Percentiles rank a stretch among this genome's conserved stretches.
phyloP scores from a whole-genome alignment of 2,888 invertebrate species.

The Tortricodes alternella region DNA sequence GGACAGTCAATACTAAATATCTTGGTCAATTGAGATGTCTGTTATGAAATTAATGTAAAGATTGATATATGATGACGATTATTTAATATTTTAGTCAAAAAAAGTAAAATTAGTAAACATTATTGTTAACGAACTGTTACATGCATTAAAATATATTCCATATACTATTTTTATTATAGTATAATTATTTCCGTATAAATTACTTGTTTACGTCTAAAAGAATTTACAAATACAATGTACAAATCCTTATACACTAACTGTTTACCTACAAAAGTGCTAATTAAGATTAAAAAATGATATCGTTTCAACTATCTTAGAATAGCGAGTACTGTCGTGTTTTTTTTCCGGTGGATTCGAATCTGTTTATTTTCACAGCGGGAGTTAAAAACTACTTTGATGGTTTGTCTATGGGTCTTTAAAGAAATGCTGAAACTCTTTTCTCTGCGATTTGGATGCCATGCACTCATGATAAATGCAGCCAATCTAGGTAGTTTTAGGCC shows the following conservation, averaged over 20 bases:
- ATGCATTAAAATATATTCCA: constrained; percentile 13
- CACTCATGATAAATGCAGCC: no score
- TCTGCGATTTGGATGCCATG: no score
- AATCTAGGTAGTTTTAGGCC: no score
- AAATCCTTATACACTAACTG: constrained; percentile 54
- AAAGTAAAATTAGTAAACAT: not conserved
- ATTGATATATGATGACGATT: not conserved
- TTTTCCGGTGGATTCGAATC: not conserved
- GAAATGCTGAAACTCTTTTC: no score
- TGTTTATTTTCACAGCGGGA: not conserved
- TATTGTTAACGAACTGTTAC: constrained; percentile 6
- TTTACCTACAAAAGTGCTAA: constrained; percentile 20
- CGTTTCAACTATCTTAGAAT: not conserved
- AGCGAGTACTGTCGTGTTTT: no score
- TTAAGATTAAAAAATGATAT: not conserved
- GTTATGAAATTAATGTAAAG: not conserved
- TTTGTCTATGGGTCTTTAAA: no score
- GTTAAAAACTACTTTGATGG: no score
- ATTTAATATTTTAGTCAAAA: not conserved
- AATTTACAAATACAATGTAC: constrained; percentile 77
- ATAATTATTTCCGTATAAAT: constrained; percentile 45
- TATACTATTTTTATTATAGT: constrained; percentile 20
- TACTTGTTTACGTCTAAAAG: constrained; percentile 53
- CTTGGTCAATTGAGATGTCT: no score
- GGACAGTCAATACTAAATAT: no score